These are phyloP conservation scores for Thunnus thynnus DNA, from an alignment of 2,113 vertebrate species.

Conservation along the genomic window DNA sequence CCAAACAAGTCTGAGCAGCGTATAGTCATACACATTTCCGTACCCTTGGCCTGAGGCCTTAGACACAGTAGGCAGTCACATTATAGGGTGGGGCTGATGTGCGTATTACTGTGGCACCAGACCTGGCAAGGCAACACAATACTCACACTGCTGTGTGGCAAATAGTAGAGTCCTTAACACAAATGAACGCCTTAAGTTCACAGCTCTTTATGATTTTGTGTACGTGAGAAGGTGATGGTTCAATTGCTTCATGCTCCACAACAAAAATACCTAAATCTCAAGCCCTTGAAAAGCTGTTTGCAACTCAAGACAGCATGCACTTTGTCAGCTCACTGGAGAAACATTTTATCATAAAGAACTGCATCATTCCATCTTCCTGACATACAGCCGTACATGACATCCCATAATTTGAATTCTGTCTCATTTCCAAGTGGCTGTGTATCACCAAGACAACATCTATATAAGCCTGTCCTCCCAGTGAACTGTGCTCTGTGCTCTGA, in stretches of 20 bases:
- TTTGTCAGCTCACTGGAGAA: constrained; percentile 43
- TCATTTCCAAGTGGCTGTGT: constrained; percentile 65
- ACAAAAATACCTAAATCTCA: constrained; percentile 44
- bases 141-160: background rate
- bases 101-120: constrained; percentile 61
- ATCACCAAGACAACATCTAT: constrained; percentile 80
- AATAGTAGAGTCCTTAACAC: constrained; percentile 6
- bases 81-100: constrained; percentile 68
- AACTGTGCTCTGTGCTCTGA: constrained; percentile 80
- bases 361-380: background rate
- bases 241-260: constrained; percentile 22
- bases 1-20: constrained; percentile 88
- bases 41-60: constrained; percentile 82
- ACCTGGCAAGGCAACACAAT: constrained; percentile 43
- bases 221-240: background rate
- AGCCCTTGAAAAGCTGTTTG: constrained; percentile 47
- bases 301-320: constrained; percentile 61
- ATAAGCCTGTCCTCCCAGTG: constrained; percentile 83
- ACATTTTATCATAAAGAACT: background rate
- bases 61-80: constrained; percentile 80
- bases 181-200: background rate
- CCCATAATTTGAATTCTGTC: constrained; percentile 51
- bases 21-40: constrained; percentile 76
- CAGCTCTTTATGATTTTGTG: constrained; percentile 11
- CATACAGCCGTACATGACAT: constrained; percentile 44